Conservation (phyloP, 2,797 vertebrate species). For the Chiloscyllium punctatum region DNA sequence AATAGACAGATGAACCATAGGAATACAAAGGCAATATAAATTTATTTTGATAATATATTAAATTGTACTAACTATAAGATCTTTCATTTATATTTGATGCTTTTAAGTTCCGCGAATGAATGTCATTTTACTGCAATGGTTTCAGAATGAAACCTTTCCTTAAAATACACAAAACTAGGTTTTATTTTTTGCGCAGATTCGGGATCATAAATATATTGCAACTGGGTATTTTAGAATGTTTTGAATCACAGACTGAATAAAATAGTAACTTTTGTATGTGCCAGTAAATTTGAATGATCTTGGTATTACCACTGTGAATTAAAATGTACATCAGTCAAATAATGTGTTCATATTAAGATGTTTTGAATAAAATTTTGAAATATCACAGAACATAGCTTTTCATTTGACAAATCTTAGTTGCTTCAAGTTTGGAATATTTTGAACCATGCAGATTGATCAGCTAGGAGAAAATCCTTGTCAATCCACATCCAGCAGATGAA, state of each 20-base stretch:
- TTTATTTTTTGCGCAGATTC: neutral
- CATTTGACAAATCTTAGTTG: constrained; percentile 80
- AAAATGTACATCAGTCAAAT: neutral
- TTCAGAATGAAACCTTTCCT: neutral
- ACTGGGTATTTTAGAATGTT: neutral
- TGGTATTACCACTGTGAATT: neutral
- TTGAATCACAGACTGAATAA: neutral
- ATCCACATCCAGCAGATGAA: constrained; percentile 84
- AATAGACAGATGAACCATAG: neutral
- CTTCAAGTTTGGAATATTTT: constrained; percentile 82
- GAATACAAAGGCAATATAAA: neutral
- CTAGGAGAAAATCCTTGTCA: constrained; percentile 82
- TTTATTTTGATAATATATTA: neutral
- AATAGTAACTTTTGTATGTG: neutral
- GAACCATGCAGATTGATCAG: constrained; percentile 83
- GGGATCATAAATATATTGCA: neutral
- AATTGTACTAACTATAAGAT: neutral
- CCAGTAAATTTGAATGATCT: neutral
- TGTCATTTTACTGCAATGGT: neutral
- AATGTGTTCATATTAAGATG: neutral
- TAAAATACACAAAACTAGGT: neutral
- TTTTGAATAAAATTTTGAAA: neutral
- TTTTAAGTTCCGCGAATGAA: neutral
- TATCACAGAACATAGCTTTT: constrained; percentile 47
- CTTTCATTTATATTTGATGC: neutral